Percentiles rank a stretch among this genome's conserved stretches.
These are phyloP conservation scores for Anguilla rostrata DNA, from an alignment of 2,113 vertebrate species.

Conservation along the genomic window DNA sequence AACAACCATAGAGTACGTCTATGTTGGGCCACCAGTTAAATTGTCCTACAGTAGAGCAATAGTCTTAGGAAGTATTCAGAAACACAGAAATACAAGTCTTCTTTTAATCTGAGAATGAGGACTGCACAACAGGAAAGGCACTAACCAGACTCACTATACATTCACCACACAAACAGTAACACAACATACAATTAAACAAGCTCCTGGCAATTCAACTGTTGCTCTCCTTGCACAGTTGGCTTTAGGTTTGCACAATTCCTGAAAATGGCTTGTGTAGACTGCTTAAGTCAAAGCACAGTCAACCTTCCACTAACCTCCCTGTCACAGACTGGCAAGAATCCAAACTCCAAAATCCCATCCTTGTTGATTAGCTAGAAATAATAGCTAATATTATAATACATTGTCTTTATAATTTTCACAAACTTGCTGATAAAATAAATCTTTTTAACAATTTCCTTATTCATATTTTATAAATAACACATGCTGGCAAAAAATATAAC, in stretches of 20 bases:
- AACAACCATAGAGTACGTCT: too few relatives aligned
- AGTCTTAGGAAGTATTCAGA: too few relatives aligned
- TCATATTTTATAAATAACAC: neutral
- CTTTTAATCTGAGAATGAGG: too few relatives aligned
- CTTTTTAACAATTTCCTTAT: too few relatives aligned
- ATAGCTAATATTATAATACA: too few relatives aligned
- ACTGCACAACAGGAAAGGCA: neutral
- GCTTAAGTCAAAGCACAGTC: neutral
- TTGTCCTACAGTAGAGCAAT: too few relatives aligned
- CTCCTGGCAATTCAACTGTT: neutral
- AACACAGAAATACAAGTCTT: too few relatives aligned
- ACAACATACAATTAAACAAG: neutral
- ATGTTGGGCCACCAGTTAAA: too few relatives aligned
- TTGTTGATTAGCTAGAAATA: neutral
- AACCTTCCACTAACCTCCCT: neutral
- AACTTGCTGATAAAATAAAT: too few relatives aligned
- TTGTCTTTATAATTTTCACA: too few relatives aligned
- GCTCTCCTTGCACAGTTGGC: constrained; percentile 4
- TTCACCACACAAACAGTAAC: neutral
- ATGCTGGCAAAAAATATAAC: too few relatives aligned
- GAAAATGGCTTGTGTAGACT: constrained; percentile 26
- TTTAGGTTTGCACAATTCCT: constrained; percentile 29
- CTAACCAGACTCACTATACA: neutral
- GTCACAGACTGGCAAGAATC: neutral
- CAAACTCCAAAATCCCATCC: neutral